Conservation (phyloP, 2,888 invertebrate genomes). For the Cyclophora punctaria region DNA sequence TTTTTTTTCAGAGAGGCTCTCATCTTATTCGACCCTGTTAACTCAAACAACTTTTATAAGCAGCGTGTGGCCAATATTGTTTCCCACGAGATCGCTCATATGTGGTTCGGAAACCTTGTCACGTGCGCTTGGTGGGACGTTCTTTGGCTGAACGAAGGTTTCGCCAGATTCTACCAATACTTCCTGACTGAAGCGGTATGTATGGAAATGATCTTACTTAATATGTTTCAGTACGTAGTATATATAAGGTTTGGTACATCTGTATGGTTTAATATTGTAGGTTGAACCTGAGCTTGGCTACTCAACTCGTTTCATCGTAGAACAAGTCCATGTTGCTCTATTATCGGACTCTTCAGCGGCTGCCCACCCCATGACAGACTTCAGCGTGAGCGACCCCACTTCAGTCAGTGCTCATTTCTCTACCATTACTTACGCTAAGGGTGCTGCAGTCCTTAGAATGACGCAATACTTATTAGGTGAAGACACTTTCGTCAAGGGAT, state of each 20-base stretch:
- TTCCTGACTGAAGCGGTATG: slow-evolving; percentile 70
- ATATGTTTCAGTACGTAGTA: background rate
- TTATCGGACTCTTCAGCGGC: slow-evolving; percentile 70
- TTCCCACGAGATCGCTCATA: slow-evolving; percentile 87
- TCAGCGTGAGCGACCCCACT: slow-evolving; percentile 68
- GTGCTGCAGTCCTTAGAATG: slow-evolving; percentile 79
- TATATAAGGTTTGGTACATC: background rate
- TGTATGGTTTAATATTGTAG: slow-evolving; percentile 23
- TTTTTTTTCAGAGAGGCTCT: slow-evolving; percentile 71
- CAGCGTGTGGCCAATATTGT: slow-evolving; percentile 80
- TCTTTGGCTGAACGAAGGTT: slow-evolving; percentile 82
- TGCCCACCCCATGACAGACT: slow-evolving; percentile 76
- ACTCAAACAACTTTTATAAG: slow-evolving; percentile 72
- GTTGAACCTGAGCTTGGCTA: slow-evolving; percentile 50
- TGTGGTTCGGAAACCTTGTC: slow-evolving; percentile 87
- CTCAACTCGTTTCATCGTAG: slow-evolving; percentile 76
- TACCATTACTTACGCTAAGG: slow-evolving; percentile 81
- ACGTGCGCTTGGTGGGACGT: slow-evolving; percentile 85
- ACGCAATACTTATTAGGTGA: slow-evolving; percentile 76
- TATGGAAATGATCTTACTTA: background rate
- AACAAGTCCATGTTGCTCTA: slow-evolving; percentile 79
- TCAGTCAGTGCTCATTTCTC: slow-evolving; percentile 79
- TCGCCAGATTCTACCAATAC: slow-evolving; percentile 83
- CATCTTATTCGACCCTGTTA: slow-evolving; percentile 63
- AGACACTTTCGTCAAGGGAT: slow-evolving; percentile 63